Percentiles rank a stretch among this genome's conserved stretches.
These are phyloP conservation scores for Grantiella picta DNA, from an alignment of 2,113 vertebrate genomes.

Conservation along the genomic window DNA sequence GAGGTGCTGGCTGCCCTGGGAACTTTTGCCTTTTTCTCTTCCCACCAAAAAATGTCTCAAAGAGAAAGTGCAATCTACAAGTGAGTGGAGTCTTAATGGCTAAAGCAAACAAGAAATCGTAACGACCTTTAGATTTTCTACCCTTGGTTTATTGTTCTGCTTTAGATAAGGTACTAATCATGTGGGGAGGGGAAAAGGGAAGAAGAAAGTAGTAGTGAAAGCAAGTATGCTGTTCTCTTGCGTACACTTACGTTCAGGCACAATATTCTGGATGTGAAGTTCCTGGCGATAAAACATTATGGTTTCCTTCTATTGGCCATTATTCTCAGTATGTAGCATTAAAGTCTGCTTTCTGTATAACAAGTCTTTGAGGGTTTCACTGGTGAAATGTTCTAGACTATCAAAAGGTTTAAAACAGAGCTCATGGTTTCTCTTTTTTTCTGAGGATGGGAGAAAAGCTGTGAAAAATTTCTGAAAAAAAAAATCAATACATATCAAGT, in stretches of 20 bases:
- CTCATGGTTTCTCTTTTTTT: constrained; percentile 21
- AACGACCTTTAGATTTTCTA: constrained; percentile 23
- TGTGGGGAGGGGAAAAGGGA: not conserved
- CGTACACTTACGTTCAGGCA: not conserved
- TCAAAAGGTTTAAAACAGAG: constrained; percentile 41
- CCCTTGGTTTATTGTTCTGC: constrained; percentile 44
- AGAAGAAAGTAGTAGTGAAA: not conserved
- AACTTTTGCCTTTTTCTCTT: constrained; percentile 32
- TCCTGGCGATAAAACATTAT: not conserved
- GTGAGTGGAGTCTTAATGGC: constrained; percentile 49
- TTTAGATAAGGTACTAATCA: constrained; percentile 24
- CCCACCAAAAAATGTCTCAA: constrained; percentile 13
- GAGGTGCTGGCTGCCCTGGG: constrained; percentile 17
- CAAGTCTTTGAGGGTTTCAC: not conserved
- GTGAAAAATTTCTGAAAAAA: constrained; percentile 23
- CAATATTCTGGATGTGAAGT: not conserved
- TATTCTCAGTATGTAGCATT: not conserved
- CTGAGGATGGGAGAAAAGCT: not conserved
- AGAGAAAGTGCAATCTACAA: constrained; percentile 6
- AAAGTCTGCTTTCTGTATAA: not conserved
- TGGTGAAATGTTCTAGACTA: not conserved
- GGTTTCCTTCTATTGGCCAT: not conserved
- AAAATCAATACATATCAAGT: constrained; percentile 47
- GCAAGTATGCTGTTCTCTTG: not conserved
- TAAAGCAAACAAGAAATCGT: constrained; percentile 40